These are phyloP conservation scores for Heliconius melpomene DNA, from an alignment of 1,140 invertebrate genomes.

Conservation along the genomic window DNA sequence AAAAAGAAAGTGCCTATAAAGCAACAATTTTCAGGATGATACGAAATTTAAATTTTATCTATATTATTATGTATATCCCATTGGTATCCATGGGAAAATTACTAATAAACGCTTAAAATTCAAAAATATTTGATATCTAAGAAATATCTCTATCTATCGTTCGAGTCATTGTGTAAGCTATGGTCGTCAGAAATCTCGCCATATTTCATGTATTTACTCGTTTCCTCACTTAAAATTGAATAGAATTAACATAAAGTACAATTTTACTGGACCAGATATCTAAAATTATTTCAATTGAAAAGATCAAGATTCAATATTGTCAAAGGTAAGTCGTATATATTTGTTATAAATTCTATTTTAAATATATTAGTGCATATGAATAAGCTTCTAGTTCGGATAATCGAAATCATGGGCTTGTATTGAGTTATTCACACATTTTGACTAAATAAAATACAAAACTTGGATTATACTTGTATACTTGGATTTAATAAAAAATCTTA, in stretches of 20 bases:
- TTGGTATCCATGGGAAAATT: conserved; percentile 14
- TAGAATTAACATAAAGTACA: conserved; percentile 2
- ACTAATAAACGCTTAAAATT: conserved; percentile 13
- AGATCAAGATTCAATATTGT: conserved; percentile 10
- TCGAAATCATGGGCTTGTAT: not conserved
- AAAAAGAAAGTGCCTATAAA: not conserved
- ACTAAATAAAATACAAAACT: not conserved
- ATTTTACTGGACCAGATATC: not conserved
- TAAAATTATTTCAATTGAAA: conserved; percentile 23
- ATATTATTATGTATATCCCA: conserved; percentile 1
- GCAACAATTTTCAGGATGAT: conserved; percentile 5
- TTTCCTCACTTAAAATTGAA: conserved; percentile 21
- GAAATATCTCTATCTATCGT: conserved; percentile 14
- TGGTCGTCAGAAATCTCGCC: conserved; percentile 11
- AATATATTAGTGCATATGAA: not conserved
- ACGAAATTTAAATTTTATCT: conserved; percentile 17
- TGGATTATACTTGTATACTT: not conserved
- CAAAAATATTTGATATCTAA: not conserved
- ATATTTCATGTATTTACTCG: conserved; percentile 18
- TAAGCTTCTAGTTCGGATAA: not conserved
- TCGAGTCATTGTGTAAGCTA: not conserved
- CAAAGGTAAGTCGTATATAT: conserved; percentile 9
- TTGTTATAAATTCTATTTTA: conserved; percentile 2
- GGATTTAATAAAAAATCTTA: too few species aligned
- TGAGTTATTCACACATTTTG: not conserved